phyloP scores from a whole-genome alignment of 2,113 vertebrate genomes.

The Zingel zingel region DNA sequence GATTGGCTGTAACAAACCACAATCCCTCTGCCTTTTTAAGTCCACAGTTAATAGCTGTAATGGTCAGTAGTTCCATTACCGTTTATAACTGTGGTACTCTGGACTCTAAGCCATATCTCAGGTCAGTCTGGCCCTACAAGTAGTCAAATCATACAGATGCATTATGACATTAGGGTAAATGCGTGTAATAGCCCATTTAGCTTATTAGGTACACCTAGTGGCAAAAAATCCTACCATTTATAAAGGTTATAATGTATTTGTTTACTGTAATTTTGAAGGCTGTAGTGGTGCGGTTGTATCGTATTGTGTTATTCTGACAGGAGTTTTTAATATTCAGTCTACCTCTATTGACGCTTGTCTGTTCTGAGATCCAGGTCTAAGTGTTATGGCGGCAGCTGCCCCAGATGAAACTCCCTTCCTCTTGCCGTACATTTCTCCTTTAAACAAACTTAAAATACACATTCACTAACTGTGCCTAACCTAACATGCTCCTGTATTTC shows the following conservation, averaged over 20 bases:
- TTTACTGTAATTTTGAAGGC: background rate
- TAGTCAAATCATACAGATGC: background rate
- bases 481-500: no score
- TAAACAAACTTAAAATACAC: background rate
- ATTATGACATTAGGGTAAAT: background rate
- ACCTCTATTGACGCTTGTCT: background rate
- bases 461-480: background rate
- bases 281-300: background rate
- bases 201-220: background rate
- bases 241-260: background rate
- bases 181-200: background rate
- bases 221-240: background rate
- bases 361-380: background rate
- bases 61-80: background rate
- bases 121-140: background rate
- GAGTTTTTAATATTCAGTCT: background rate
- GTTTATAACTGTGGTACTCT: background rate
- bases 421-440: background rate
- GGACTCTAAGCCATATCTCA: background rate
- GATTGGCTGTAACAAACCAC: conserved; percentile 24
- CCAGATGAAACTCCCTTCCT: background rate
- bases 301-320: background rate
- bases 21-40: background rate
- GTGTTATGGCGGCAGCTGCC: background rate
- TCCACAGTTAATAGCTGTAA: background rate